Conservation (phyloP, 2,888 invertebrate species). For the Sminthurides aquaticus region DNA sequence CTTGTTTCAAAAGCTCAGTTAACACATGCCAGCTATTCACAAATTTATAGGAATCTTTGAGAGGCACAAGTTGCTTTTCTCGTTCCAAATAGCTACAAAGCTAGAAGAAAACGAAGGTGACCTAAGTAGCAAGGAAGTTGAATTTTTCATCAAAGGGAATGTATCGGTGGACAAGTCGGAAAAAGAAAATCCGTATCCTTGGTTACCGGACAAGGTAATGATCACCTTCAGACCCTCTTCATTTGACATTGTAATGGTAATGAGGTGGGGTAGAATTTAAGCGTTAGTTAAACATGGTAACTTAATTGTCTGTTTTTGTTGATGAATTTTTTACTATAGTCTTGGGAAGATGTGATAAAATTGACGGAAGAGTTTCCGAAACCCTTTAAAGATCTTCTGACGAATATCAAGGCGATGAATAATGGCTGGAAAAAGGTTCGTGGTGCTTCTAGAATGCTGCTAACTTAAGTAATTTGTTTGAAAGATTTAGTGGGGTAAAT, state of each 20-base stretch:
- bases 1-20: no score
- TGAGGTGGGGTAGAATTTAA: no score
- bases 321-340: slow-evolving; percentile 49
- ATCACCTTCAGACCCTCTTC: no score
- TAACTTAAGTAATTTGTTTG: slow-evolving; percentile 47
- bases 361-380: slow-evolving; percentile 62
- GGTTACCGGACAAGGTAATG: slow-evolving; percentile 57
- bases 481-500: background rate
- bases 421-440: slow-evolving; percentile 63
- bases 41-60: slow-evolving; percentile 68
- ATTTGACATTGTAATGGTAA: no score
- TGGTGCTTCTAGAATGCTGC: no score
- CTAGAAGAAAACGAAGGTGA: slow-evolving; percentile 62
- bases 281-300: no score
- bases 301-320: no score
- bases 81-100: slow-evolving; percentile 82
- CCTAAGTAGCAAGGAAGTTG: slow-evolving; percentile 63
- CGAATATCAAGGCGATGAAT: slow-evolving; percentile 54
- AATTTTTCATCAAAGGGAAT: slow-evolving; percentile 85
- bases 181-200: slow-evolving; percentile 59
- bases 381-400: slow-evolving; percentile 59
- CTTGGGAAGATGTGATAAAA: slow-evolving; percentile 78
- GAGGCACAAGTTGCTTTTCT: slow-evolving; percentile 79
- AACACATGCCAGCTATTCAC: no score
- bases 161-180: slow-evolving; percentile 67